Evolutionary conservation across 2,113 vertebrate genomes (phyloP).

Genomic region (Nannobrachium achirus): DNA sequence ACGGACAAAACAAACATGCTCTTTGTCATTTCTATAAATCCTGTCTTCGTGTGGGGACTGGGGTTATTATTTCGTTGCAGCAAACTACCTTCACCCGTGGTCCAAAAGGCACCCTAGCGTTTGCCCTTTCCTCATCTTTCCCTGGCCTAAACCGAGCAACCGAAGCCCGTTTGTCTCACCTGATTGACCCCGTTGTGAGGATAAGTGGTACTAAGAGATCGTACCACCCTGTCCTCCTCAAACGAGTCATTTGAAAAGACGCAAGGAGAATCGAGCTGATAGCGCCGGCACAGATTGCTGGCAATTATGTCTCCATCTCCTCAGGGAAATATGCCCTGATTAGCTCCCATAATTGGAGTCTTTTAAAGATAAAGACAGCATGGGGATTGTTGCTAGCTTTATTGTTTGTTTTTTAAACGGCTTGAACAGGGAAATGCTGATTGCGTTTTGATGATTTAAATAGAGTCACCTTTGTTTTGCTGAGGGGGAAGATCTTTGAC

Average conservation of each 20-base stretch:
- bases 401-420: conserved; percentile 18
- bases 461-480: conserved; percentile 19
- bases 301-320: conserved; percentile 72
- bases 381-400: conserved; percentile 45
- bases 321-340: conserved; percentile 76
- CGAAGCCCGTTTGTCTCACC: conserved; percentile 63
- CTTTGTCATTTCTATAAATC: too few species aligned
- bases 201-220: conserved; percentile 50
- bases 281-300: conserved; percentile 64
- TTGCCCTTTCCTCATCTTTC: conserved; percentile 48
- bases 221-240: conserved; percentile 37
- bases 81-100: conserved; percentile 47
- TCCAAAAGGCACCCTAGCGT: conserved; percentile 64
- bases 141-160: conserved; percentile 45
- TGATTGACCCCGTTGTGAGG: conserved; percentile 67
- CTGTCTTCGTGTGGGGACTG: too few species aligned
- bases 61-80: neutral
- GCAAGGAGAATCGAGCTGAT: conserved; percentile 57
- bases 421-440: conserved; percentile 23
- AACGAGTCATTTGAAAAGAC: conserved; percentile 66
- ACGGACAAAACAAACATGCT: too few species aligned
- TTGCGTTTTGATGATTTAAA: conserved; percentile 18
- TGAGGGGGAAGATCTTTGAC: too few species aligned
- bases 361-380: conserved; percentile 68
- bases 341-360: conserved; percentile 73